Base-by-base conservation (phyloP, 2,888 invertebrate genomes). In the Parnassius mnemosyne region DNA sequence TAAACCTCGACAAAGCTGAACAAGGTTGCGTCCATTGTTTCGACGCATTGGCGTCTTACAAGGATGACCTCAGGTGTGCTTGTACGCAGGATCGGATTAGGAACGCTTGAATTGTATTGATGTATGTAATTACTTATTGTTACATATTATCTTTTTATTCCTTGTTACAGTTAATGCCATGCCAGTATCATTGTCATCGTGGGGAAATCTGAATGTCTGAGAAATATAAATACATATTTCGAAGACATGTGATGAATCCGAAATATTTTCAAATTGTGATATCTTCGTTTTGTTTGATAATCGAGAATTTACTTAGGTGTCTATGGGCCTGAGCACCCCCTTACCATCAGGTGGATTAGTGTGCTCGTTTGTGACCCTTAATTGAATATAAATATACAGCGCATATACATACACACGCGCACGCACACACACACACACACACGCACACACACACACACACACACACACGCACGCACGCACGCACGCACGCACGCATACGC, bases 1-100 rank as follows among this genome's bases (percentile, higher is more conserved):
- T 65, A 65, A 65, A 64, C 57, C 53, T 57, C 61, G 57, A 54
- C 65, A 10, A 49, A 49, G 53, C 59, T 1, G 9, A 20, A 57
- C 64, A 65, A 66, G 67, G 67, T 55, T 60, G 60, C 7, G 47
- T 52, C 51, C 55, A 65, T 65, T 65, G 67, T 65, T 67, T 57
- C 59, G 50, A 60, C 55, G 59, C 63, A 58, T 54, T 58, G 58
- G 54, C 58, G 58, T 52, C 63, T 63, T 59, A 55, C 41, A 57
- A 47, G 46, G 52, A 20, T 55, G 25, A 43, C 55, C 44, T 54
- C 41, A 59, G 57, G 54, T 60, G 44, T 13, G 10, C n/a, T 11
- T 51, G 42, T 11, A 57, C 34, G 10, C 20, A 51, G 55, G 52
- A 46, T 41, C 41, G 7, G 51, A 51, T 60, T 41, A 51, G 44